Conservation (phyloP, 2,888 invertebrate genomes). For the Monochamus alternatus region DNA sequence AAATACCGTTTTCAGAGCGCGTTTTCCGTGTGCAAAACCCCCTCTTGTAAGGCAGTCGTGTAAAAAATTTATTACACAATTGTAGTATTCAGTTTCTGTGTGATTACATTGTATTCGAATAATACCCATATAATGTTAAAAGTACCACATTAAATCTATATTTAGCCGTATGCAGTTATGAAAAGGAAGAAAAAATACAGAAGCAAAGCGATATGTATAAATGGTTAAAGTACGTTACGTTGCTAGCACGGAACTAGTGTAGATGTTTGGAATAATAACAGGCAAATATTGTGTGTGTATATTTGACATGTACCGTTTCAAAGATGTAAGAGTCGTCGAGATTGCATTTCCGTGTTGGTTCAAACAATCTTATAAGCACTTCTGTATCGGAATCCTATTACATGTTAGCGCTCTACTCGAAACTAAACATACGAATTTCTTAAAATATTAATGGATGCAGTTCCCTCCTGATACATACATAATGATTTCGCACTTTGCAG, state of each 20-base stretch:
- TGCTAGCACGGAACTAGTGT: conserved; percentile 8
- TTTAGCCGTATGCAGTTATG: too few species aligned
- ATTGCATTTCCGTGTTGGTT: conserved; percentile 62
- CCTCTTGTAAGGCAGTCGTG: too few species aligned
- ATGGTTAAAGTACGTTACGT: background rate
- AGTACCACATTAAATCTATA: too few species aligned
- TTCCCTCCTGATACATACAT: conserved; percentile 35
- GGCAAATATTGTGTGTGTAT: conserved; percentile 43
- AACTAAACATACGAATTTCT: conserved; percentile 50
- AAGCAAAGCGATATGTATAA: too few species aligned
- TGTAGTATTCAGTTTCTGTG: too few species aligned
- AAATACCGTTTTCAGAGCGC: too few species aligned
- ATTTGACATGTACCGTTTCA: conserved; percentile 55
- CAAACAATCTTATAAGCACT: conserved; percentile 62
- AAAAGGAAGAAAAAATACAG: too few species aligned
- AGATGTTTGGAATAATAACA: conserved; percentile 49
- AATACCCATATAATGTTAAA: too few species aligned
- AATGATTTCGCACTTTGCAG: conserved; percentile 53
- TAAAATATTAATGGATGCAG: conserved; percentile 52
- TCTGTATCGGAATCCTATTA: conserved; percentile 60
- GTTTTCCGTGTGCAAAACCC: too few species aligned
- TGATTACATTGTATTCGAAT: too few species aligned
- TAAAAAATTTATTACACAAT: too few species aligned
- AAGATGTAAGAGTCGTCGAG: conserved; percentile 56
- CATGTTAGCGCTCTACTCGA: conserved; percentile 41